Evolutionary conservation across 2,888 invertebrate genomes (phyloP).

Genomic region (Agonum fuliginosum): DNA sequence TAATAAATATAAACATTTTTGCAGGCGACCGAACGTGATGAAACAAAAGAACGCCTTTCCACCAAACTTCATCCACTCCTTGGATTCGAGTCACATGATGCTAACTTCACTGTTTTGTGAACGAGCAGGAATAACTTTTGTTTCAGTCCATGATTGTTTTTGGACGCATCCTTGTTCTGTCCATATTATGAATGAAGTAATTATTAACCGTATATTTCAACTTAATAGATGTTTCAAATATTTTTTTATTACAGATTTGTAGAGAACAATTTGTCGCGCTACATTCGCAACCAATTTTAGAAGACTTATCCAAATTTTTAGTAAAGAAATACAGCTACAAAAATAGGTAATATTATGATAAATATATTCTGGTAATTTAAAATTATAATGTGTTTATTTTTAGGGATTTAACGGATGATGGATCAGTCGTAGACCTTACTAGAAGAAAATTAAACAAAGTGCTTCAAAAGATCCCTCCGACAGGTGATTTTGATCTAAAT

Average conservation of each 20-base stretch:
- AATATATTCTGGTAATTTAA: conserved; percentile 3
- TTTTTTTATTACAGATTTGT: conserved; percentile 81
- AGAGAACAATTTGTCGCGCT: conserved; percentile 98
- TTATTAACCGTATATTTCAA: conserved; percentile 49
- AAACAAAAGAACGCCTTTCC: conserved; percentile 98
- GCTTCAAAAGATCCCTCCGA: conserved; percentile 80
- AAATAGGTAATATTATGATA: conserved; percentile 73
- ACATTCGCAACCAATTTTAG: conserved; percentile 93
- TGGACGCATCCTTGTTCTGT: conserved; percentile 98
- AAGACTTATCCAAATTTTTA: conserved; percentile 87
- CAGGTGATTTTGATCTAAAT: conserved; percentile 85
- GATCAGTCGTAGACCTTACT: conserved; percentile 74
- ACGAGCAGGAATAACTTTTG: conserved; percentile 88
- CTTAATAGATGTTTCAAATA: too few relatives aligned
- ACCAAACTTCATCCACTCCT: conserved; percentile 98
- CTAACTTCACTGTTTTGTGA: conserved; percentile 94
- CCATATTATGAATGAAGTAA: conserved; percentile 90
- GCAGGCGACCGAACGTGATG: conserved; percentile 85
- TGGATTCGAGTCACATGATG: conserved; percentile 99
- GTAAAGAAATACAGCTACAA: conserved; percentile 80
- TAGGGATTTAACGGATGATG: conserved; percentile 74
- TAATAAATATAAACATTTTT: conserved; percentile 61
- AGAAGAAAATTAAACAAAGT: conserved; percentile 79
- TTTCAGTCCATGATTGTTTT: conserved; percentile 99
- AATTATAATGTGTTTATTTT: conserved; percentile 65